These are phyloP conservation scores for Trichonephila clavata DNA, from an alignment of 1,140 invertebrate genomes.

Conservation along the genomic window DNA sequence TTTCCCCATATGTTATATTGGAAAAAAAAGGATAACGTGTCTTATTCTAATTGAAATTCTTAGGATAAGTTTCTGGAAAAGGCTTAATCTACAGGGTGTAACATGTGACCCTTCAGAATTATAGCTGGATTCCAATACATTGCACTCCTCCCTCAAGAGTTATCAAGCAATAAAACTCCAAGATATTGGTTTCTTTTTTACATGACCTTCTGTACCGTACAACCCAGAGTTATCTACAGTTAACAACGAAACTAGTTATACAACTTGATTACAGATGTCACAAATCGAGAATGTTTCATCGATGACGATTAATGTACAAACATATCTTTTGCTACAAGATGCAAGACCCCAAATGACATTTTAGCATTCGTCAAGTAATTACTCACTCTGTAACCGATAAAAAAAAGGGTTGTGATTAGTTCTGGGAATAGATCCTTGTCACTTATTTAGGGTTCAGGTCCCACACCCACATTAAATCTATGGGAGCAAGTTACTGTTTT, in stretches of 20 bases:
- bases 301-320: background rate
- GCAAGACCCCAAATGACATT: background rate
- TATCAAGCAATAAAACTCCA: background rate
- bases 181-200: background rate
- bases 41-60: background rate
- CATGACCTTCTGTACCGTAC: background rate
- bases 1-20: background rate
- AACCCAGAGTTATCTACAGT: too few species aligned
- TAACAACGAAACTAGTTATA: too few species aligned
- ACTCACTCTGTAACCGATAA: background rate
- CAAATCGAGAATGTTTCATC: background rate
- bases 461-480: constrained; percentile 9
- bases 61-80: background rate
- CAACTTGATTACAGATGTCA: too few species aligned
- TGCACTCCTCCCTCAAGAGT: background rate
- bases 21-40: background rate
- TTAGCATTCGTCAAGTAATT: background rate
- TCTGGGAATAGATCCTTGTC: background rate
- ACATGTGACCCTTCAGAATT: background rate
- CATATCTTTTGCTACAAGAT: background rate
- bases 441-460: background rate
- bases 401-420: background rate
- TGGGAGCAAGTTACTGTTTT: constrained; percentile 55
- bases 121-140: background rate
- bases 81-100: background rate